Conservation (phyloP, 1,140 invertebrate species). For the Spodoptera frugiperda region DNA sequence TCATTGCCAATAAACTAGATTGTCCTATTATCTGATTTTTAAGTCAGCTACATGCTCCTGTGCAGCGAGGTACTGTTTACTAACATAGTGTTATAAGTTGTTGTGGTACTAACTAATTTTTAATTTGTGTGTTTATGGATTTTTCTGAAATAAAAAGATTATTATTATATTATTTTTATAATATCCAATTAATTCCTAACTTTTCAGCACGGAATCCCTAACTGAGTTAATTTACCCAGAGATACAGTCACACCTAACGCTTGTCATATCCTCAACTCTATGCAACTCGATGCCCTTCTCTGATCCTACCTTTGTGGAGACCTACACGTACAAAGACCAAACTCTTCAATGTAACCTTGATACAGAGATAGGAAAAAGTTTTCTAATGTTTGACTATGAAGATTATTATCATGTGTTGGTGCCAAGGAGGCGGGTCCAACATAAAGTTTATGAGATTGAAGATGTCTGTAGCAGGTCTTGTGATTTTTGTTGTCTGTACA, state of each 20-base stretch:
- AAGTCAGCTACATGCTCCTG: too few species aligned
- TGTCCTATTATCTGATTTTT: too few species aligned
- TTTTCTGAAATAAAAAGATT: too few species aligned
- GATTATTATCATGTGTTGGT: constrained; percentile 55
- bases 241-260: constrained; percentile 63
- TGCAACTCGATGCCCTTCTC: constrained; percentile 16
- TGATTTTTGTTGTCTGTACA: constrained; percentile 11
- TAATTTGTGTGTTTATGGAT: too few species aligned
- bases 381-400: constrained; percentile 77
- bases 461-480: constrained; percentile 75
- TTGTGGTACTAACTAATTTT: too few species aligned
- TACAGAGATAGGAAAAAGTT: constrained; percentile 66
- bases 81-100: too few species aligned
- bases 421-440: constrained; percentile 58
- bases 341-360: constrained; percentile 75
- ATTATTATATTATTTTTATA: too few species aligned
- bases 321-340: constrained; percentile 61
- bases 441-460: constrained; percentile 75
- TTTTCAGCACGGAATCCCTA: constrained; percentile 64
- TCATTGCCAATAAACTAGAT: too few species aligned
- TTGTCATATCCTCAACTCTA: constrained; percentile 56
- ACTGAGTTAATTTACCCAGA: constrained; percentile 63
- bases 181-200: background rate
- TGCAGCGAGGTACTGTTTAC: too few species aligned
- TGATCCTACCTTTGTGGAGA: constrained; percentile 15